phyloP scores from a whole-genome alignment of 2,113 vertebrate genomes.

The Todiramphus saurophagus region DNA sequence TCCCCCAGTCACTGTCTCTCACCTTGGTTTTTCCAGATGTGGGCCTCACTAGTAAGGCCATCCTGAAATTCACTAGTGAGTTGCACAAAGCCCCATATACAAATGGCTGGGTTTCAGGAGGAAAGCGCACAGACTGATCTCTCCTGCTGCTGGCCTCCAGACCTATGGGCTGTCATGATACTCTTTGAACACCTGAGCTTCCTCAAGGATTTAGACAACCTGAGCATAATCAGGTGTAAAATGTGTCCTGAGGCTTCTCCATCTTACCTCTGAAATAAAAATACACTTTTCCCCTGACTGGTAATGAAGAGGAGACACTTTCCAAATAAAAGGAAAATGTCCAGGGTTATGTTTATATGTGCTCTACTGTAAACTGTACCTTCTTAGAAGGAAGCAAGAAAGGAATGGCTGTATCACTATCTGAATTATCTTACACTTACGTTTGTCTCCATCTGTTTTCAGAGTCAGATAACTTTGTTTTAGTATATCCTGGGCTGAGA shows the following conservation, averaged over 20 bases:
- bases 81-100: accelerated
- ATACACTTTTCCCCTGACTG: background rate
- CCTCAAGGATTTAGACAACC: background rate
- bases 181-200: background rate
- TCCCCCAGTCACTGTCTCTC: background rate
- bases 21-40: background rate
- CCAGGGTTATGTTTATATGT: background rate
- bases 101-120: background rate
- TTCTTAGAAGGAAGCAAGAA: background rate
- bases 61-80: background rate
- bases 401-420: background rate
- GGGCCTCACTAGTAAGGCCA: background rate
- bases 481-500: background rate
- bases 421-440: background rate
- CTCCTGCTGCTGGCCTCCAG: background rate
- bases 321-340: background rate
- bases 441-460: background rate
- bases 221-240: background rate
- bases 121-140: accelerated
- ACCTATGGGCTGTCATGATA: background rate
- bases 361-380: background rate
- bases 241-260: background rate
- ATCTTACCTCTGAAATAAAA: background rate
- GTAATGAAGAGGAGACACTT: background rate
- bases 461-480: background rate